Conservation (phyloP, 2,797 vertebrate species). For the Arnoldichthys spilopterus region DNA sequence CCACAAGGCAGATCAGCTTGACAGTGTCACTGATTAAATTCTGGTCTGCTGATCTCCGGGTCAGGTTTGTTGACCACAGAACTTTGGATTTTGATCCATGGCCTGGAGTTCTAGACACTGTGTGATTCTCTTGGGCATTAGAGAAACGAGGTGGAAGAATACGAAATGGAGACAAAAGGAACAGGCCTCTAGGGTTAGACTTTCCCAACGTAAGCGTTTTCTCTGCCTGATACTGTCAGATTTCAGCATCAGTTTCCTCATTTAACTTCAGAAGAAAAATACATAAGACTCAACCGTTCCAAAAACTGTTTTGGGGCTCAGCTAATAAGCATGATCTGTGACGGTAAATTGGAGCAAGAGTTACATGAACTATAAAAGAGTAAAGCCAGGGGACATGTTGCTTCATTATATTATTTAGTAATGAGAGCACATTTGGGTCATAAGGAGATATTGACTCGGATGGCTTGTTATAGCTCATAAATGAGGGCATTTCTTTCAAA, state of each 20-base stretch:
- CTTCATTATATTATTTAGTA: slow-evolving; percentile 33
- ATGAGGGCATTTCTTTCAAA: slow-evolving; percentile 11
- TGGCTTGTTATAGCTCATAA: slow-evolving; percentile 29
- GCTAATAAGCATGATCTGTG: neutral
- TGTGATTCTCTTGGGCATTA: slow-evolving; percentile 1
- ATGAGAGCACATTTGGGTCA: slow-evolving; percentile 45
- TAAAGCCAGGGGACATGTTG: slow-evolving; percentile 16
- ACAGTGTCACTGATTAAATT: slow-evolving; percentile 7
- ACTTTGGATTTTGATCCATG: neutral
- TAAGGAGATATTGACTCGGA: slow-evolving; percentile 29
- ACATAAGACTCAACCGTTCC: slow-evolving; percentile 6
- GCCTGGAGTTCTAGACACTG: neutral
- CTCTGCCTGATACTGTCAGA: slow-evolving; percentile 29
- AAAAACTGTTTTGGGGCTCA: neutral
- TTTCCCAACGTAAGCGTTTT: neutral
- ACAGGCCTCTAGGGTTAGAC: slow-evolving; percentile 13
- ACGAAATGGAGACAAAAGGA: slow-evolving; percentile 11
- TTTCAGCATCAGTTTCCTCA: neutral
- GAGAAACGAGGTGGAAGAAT: slow-evolving; percentile 8
- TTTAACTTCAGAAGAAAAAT: neutral
- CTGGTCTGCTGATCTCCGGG: neutral
- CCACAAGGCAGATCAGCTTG: neutral
- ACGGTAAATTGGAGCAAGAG: neutral
- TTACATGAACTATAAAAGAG: slow-evolving; percentile 18
- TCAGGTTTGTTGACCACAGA: neutral